phyloP scores from a whole-genome alignment of 2,113 vertebrate genomes.

The Phyllostomus discolor region DNA sequence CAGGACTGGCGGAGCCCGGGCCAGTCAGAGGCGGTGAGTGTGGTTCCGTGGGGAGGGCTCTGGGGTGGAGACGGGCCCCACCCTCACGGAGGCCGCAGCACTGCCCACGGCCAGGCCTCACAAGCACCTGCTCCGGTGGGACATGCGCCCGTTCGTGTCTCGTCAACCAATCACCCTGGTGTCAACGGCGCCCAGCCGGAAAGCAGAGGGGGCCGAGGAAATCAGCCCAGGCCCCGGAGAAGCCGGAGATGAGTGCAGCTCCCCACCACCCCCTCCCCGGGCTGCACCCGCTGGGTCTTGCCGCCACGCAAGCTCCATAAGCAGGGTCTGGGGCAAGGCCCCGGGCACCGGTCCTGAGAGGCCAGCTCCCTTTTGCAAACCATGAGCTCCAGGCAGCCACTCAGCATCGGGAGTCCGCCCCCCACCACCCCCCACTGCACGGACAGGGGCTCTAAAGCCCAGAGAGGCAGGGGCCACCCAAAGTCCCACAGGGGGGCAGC shows the following conservation, averaged over 20 bases:
- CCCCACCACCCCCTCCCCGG: accelerated
- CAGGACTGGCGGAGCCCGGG: accelerated
- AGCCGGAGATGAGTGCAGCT: too few relatives aligned
- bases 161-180: too few relatives aligned
- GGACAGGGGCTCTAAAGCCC: not conserved
- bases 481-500: not conserved
- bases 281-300: too few relatives aligned
- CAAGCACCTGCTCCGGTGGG: too few relatives aligned
- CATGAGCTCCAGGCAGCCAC: not conserved
- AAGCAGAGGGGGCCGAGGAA: not conserved
- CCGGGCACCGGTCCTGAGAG: not conserved
- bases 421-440: not conserved
- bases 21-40: not conserved
- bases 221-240: too few relatives aligned
- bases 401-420: accelerated
- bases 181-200: not conserved
- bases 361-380: not conserved
- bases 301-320: too few relatives aligned
- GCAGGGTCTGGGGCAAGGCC: not conserved
- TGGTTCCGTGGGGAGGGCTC: accelerated
- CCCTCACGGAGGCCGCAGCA: too few relatives aligned
- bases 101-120: too few relatives aligned
- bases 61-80: not conserved
- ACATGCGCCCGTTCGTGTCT: too few relatives aligned
- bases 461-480: not conserved